Evolutionary conservation across 1,140 invertebrate species (phyloP).

Genomic region (Agrilus planipennis): DNA sequence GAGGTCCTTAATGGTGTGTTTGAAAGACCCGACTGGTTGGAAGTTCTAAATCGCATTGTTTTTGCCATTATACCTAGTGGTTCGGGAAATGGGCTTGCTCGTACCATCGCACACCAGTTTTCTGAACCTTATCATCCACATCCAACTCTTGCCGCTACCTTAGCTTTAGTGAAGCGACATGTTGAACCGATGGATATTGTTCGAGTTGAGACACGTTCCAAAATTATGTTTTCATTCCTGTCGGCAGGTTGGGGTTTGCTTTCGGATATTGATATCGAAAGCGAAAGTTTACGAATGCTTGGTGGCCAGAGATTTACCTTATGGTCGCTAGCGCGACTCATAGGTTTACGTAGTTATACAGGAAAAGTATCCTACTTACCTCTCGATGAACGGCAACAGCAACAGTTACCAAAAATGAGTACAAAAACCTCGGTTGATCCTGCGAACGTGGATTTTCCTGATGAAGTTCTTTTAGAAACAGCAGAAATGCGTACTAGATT

Average conservation of each 20-base stretch:
- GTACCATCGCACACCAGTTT: conserved; percentile 62
- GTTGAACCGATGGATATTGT: conserved; percentile 77
- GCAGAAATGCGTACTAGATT: conserved; percentile 42
- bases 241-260: conserved; percentile 90
- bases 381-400: no score
- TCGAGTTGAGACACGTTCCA: conserved; percentile 58
- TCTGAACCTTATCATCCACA: conserved; percentile 77
- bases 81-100: conserved; percentile 88
- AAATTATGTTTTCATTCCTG: conserved; percentile 78
- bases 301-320: conserved; percentile 86
- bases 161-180: conserved; percentile 67
- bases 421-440: neutral
- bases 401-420: conserved; percentile 1
- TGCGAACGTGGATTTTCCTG: conserved; percentile 4
- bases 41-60: conserved; percentile 61
- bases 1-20: conserved; percentile 90
- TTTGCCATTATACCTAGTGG: conserved; percentile 86
- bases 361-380: conserved; percentile 57
- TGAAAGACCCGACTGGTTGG: conserved; percentile 73
- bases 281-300: conserved; percentile 77
- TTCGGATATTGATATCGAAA: conserved; percentile 95
- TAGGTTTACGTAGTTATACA: conserved; percentile 58
- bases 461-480: conserved; percentile 9
- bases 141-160: conserved; percentile 64
- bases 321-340: conserved; percentile 75